Evolutionary conservation across 2,113 vertebrate genomes (phyloP), one percentile per base, ranked within the genome.

Genomic region (Ovibos moschatus): DNA sequence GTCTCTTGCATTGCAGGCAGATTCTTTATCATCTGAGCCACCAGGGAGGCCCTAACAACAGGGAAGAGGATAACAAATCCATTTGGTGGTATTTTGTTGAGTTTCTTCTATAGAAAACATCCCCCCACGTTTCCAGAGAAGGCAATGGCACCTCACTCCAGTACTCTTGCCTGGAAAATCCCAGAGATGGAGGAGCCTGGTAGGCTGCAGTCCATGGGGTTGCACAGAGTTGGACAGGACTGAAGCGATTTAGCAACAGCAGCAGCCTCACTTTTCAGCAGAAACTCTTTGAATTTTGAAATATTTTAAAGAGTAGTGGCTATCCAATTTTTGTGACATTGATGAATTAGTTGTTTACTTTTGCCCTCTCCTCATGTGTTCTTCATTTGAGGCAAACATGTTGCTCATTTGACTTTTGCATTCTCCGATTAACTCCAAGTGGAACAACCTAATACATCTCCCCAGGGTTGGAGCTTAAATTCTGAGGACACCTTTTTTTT

Each of bases 341-440:
- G 94, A 51, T 57, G 55, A 83, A 78, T 97, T 87, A 96, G 62
- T 90, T 81, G 45, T 55, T 90, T 12, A 36, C 50, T 21, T 96
- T 82, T 93, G 82, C 45, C 57, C 33, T 89, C 50, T 95, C 87
- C 96, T 88, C 36, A 21, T 58, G 95, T 94, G 85, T 95, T 98
- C 94, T 98, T 78, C 78, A 83, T 95, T 95, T 96, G 88, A 45
- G 91, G 67, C 12, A 90, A 95, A 96, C 45, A 33, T 3, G 11
- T 79, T 85, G 89, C 78, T 94, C 45, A 89, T 98, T 98, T 95
- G 98, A 95, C 85, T 96, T 76, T 67, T 96, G 95, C 97, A 57
- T 98, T 91, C 86, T 97, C 94, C 94, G 95, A 98, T 97, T 97
- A 97, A 95, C 89, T 98, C 93, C 58, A 98, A 96, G 83, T 95